phyloP scores from a whole-genome alignment of 2,113 vertebrate species.

The Rhynchomys soricoides region DNA sequence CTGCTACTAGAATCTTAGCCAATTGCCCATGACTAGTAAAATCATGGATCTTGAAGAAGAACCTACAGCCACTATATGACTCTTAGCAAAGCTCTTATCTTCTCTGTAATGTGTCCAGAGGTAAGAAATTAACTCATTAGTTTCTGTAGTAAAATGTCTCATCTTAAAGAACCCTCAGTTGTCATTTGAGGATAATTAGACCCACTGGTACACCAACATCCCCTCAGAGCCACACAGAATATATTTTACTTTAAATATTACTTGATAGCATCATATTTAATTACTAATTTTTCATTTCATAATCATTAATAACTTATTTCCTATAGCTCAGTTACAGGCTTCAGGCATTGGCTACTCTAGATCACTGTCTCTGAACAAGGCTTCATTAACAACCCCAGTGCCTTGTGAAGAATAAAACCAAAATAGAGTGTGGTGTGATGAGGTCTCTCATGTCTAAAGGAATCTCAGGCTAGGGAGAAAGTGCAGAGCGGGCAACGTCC shows the following conservation, averaged over 20 bases:
- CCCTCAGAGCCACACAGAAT: neutral
- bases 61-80: no score
- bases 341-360: neutral
- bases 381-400: neutral
- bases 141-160: neutral
- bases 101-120: neutral
- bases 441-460: neutral
- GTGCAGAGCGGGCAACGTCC: neutral
- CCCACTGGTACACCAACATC: neutral
- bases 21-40: no score
- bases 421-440: fast-evolving
- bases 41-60: neutral
- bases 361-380: neutral
- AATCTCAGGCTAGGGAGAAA: neutral
- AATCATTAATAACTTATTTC: neutral
- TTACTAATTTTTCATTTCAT: neutral
- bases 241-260: neutral
- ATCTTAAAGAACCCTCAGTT: neutral
- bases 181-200: neutral
- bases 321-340: neutral
- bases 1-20: neutral
- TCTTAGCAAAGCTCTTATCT: neutral
- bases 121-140: neutral
- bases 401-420: neutral
- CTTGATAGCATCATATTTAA: neutral